Base-by-base conservation (phyloP, 2,888 invertebrate genomes). In the Netelia melanura region DNA sequence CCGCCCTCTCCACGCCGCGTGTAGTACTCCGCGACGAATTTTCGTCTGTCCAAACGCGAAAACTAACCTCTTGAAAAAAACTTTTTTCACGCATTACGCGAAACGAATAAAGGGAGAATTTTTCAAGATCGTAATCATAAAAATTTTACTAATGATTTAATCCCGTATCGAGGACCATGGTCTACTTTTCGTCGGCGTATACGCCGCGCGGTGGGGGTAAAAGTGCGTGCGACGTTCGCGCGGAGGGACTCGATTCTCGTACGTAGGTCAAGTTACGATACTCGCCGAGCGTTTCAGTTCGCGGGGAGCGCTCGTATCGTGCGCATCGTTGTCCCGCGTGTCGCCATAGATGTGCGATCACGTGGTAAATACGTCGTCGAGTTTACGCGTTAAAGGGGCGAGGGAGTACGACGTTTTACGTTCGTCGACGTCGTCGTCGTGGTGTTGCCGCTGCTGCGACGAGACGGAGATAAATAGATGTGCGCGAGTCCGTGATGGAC, bases 401-500 rank as follows among this genome's bases (percentile, higher is more conserved):
- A 94, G 95, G 17, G 11, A 43, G 79, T 71, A 48, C 48, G 10
- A 14, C 14, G 48, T 48, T 48, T 10, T 48, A 14, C 14, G 48
- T 48, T 48, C 11, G 95, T 94, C 94, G 94, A 94, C 94, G 94
- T 94, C 94, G 94, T 83, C 79, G 48, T 48, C 48, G 48, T 48
- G 11, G 48, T 94, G 87, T 93, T 56, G 17, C n/a, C n/a, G 17
- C 21, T 14, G 9, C 56, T n/a, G 14, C 48, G 94, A 94, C 94
- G 94, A 94, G 94, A 94, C 94, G 94, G 94, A 94, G 79, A 94
- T 94, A 92, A 94, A 94, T 94, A 94, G 91, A 87, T 92, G 90
- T 64, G 91, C 90, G 91, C 89, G 91, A 84, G 88, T 89, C 89
- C 91, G 94, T 93, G 94, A 97, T 97, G 97, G 97, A 97, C 96